Evolutionary conservation across 2,113 vertebrate genomes (phyloP).

Genomic region (Alligator sinensis): DNA sequence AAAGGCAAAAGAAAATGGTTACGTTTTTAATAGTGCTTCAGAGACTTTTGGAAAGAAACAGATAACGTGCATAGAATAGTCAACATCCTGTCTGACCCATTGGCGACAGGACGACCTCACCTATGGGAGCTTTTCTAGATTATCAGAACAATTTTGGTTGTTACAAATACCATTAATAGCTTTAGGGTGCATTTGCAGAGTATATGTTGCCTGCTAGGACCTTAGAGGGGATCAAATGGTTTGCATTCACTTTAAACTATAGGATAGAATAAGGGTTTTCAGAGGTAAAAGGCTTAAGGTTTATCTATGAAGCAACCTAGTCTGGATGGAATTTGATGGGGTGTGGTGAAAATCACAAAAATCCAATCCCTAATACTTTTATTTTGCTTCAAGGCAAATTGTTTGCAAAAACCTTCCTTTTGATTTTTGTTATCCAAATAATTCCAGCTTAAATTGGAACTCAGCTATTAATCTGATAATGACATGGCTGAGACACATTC

Average conservation of each 20-base stretch:
- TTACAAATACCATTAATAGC: not conserved
- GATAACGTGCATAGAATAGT: not conserved
- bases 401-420: slow-evolving; percentile 82
- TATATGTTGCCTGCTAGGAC: not conserved
- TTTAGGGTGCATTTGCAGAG: not conserved
- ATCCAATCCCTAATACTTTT: slow-evolving; percentile 51
- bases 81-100: not conserved
- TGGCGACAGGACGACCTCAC: not conserved
- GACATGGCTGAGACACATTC: slow-evolving; percentile 80
- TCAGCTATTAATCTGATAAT: slow-evolving; percentile 87
- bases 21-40: not conserved
- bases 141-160: not conserved
- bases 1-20: not conserved
- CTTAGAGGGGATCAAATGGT: not conserved
- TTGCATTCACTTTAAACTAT: not conserved
- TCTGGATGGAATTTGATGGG: slow-evolving; percentile 69
- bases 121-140: not conserved
- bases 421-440: slow-evolving; percentile 86
- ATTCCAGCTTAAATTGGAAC: slow-evolving; percentile 83
- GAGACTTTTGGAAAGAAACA: not conserved
- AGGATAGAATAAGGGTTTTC: slow-evolving; percentile 21
- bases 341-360: slow-evolving; percentile 68
- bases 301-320: not conserved
- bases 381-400: slow-evolving; percentile 80
- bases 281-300: not conserved